Conservation (phyloP, 2,797 vertebrate species). For the Lagodon rhomboides region DNA sequence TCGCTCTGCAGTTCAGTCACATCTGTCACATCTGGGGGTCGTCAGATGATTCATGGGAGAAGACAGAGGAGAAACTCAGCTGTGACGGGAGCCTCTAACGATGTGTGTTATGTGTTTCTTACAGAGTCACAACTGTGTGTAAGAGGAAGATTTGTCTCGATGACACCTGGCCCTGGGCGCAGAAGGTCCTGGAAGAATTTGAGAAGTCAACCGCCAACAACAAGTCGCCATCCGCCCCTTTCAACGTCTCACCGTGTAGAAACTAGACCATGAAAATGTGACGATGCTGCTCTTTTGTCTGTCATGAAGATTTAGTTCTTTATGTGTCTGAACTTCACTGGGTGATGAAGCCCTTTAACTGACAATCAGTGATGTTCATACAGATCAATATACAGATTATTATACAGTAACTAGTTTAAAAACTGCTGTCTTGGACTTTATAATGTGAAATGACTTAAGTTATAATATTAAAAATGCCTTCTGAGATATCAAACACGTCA, state of each 20-base stretch:
- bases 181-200: rapidly evolving
- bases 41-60: no score
- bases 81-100: no score
- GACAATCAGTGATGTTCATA: neutral
- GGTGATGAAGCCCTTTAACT: neutral
- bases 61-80: no score
- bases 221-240: neutral
- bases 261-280: no score
- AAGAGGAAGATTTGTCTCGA: rapidly evolving
- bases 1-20: no score
- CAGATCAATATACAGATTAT: neutral
- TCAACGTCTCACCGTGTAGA: rapidly evolving
- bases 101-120: neutral
- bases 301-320: no score
- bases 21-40: no score
- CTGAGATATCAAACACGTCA: neutral
- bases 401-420: no score
- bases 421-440: no score
- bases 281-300: neutral
- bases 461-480: neutral
- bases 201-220: rapidly evolving
- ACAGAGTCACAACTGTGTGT: constrained; percentile 31
- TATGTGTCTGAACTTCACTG: neutral
- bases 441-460: no score
- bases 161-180: rapidly evolving